phyloP scores from a whole-genome alignment of 2,113 vertebrate species.

The Synchiropus splendidus region DNA sequence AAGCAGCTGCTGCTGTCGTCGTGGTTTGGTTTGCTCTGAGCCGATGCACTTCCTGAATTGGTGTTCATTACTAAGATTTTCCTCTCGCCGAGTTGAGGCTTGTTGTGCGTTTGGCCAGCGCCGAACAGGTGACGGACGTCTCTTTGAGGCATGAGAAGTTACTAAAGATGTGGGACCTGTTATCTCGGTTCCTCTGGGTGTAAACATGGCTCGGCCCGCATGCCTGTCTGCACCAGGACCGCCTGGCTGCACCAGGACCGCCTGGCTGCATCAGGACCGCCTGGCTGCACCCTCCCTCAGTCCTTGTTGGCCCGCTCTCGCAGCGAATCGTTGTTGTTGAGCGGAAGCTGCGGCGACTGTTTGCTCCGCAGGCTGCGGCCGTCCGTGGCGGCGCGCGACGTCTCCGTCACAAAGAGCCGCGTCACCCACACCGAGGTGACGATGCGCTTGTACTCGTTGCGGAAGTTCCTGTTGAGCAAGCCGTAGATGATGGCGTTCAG shows the following conservation, averaged over 20 bases:
- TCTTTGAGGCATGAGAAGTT: conserved; percentile 55
- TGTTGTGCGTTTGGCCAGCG: too few relatives aligned
- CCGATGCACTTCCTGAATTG: too few relatives aligned
- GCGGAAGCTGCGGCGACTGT: conserved; percentile 67
- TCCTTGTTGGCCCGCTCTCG: conserved; percentile 48
- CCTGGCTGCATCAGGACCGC: too few relatives aligned
- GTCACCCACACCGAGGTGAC: conserved; percentile 77
- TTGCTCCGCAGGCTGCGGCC: conserved; percentile 70
- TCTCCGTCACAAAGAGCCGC: conserved; percentile 71
- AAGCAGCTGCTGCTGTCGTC: too few relatives aligned
- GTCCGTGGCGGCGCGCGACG: conserved; percentile 69
- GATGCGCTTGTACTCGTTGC: conserved; percentile 82
- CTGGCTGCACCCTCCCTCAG: background rate
- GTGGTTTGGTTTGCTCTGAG: too few relatives aligned
- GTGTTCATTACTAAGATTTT: too few relatives aligned
- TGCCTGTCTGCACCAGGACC: too few relatives aligned
- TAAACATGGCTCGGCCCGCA: too few relatives aligned
- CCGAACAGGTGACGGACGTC: too few relatives aligned
- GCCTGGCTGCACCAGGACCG: conserved; percentile 29
- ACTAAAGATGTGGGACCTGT: conserved; percentile 33
- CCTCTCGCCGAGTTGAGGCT: too few relatives aligned
- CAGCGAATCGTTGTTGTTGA: conserved; percentile 70
- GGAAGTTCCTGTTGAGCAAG: conserved; percentile 87
- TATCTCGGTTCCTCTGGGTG: too few relatives aligned
- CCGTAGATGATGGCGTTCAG: conserved; percentile 87